Evolutionary conservation across 2,113 vertebrate species (phyloP).

Genomic region (Eulemur rufifrons): DNA sequence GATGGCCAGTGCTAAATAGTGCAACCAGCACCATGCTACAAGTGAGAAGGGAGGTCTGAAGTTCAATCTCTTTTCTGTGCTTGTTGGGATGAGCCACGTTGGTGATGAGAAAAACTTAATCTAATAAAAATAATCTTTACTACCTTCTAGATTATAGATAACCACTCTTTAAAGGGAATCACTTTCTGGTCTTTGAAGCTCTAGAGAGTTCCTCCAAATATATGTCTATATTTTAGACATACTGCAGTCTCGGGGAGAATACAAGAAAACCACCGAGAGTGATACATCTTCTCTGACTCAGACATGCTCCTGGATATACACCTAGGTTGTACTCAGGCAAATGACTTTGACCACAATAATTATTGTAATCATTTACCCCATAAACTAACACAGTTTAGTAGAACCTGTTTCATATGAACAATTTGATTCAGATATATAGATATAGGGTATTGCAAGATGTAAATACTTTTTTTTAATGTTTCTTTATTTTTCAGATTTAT

Average conservation of each 20-base stretch:
- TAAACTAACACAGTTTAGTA: not conserved
- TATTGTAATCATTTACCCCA: not conserved
- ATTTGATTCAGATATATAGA: not conserved
- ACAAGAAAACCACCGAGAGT: not conserved
- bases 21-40: not conserved
- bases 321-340: not conserved
- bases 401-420: not conserved
- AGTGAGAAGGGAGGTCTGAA: not conserved
- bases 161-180: not conserved
- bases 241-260: not conserved
- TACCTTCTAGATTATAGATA: not conserved
- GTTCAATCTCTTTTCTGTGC: not conserved
- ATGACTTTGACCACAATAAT: not conserved
- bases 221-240: not conserved
- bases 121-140: not conserved
- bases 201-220: not conserved
- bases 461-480: not conserved
- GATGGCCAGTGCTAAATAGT: not conserved
- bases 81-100: not conserved
- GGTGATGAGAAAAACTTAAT: not conserved
- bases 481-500: too few species aligned
- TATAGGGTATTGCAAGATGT: not conserved
- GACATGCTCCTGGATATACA: not conserved
- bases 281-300: not conserved
- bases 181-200: not conserved